Conservation (phyloP, 2,113 vertebrate genomes). For the Cyprinus carpio region DNA sequence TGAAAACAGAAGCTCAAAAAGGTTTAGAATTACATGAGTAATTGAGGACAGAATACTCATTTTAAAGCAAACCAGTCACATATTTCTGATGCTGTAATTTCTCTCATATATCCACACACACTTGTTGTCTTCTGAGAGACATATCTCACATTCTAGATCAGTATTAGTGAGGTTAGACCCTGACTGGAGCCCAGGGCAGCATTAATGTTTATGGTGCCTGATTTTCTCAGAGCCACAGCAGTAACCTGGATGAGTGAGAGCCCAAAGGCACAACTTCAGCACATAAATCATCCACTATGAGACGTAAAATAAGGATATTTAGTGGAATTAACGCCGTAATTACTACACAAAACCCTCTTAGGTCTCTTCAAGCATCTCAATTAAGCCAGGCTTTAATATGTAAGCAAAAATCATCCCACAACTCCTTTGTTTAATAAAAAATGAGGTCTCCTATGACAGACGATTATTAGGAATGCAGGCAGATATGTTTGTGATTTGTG, state of each 20-base stretch:
- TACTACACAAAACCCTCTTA: background rate
- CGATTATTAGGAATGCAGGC: background rate
- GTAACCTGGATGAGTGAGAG: conserved; percentile 73
- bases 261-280: background rate
- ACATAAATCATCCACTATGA: background rate
- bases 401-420: background rate
- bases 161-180: conserved; percentile 61
- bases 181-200: conserved; percentile 66
- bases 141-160: conserved; percentile 50
- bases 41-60: background rate
- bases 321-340: background rate
- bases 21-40: background rate
- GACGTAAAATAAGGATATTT: background rate
- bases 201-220: conserved; percentile 79
- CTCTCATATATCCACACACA: background rate
- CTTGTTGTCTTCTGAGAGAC: conserved; percentile 72
- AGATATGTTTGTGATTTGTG: conserved; percentile 3
- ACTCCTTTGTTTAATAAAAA: background rate
- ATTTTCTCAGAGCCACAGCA: conserved; percentile 67
- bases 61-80: background rate
- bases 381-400: background rate
- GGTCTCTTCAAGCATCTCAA: background rate
- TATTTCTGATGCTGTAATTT: background rate
- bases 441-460: background rate
- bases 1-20: background rate